A percentile compares a stretch with the other conserved stretches of the same genome.
Conservation (phyloP, 2,113 vertebrate species). For the Pantherophis guttatus region DNA sequence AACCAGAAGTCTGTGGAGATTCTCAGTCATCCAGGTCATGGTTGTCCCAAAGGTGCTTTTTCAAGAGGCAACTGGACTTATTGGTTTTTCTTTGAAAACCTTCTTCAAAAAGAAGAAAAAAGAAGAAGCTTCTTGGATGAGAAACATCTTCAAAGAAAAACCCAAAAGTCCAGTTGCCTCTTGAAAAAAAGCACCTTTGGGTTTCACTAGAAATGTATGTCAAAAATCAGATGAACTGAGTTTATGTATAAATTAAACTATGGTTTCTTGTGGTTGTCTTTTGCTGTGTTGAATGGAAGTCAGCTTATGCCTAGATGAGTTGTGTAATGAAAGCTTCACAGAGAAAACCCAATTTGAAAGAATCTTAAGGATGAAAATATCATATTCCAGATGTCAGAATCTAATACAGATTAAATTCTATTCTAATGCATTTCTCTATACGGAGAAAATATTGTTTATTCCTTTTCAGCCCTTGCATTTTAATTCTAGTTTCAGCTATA, state of each 20-base stretch:
- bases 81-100: no score
- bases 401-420: background rate
- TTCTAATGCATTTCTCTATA: background rate
- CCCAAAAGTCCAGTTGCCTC: no score
- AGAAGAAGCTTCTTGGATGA: no score
- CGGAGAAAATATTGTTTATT: slow-evolving; percentile 23
- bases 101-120: no score
- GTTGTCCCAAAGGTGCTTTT: no score
- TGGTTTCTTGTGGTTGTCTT: background rate
- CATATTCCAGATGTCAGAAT: background rate
- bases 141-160: no score
- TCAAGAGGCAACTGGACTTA: no score
- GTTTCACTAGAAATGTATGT: no score
- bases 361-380: background rate
- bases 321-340: background rate
- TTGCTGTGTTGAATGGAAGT: background rate
- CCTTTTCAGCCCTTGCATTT: slow-evolving; percentile 14
- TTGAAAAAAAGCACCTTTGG: no score
- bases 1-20: background rate
- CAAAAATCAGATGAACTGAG: background rate
- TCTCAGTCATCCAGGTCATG: no score
- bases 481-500: slow-evolving; percentile 17
- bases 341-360: background rate
- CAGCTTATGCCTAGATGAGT: background rate
- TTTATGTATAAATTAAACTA: background rate